Conservation (phyloP, 2,888 invertebrate genomes). For the Exephanes ischioxanthus region DNA sequence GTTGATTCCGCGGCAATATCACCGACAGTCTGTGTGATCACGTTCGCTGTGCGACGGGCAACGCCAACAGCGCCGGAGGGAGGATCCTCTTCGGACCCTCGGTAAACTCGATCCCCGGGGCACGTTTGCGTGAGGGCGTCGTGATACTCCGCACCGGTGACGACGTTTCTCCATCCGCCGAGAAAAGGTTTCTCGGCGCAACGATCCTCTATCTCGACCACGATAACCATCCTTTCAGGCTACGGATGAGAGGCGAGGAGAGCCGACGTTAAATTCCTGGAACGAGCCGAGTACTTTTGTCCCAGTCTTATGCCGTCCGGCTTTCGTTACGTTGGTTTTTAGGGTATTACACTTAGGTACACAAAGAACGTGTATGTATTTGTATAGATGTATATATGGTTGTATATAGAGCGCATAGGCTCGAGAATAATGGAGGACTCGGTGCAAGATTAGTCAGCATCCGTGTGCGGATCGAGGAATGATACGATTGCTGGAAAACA, state of each 20-base stretch:
- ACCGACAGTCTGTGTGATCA: conserved; percentile 87
- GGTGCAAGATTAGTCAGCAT: too few species aligned
- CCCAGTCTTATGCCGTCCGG: background rate
- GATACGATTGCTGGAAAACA: too few species aligned
- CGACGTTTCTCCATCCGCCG: conserved; percentile 92
- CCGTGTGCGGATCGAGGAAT: too few species aligned
- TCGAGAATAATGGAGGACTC: too few species aligned
- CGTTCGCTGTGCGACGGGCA: conserved; percentile 67
- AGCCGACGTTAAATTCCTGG: conserved; percentile 18
- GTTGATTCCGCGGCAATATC: conserved; percentile 34
- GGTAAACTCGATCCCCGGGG: conserved; percentile 65
- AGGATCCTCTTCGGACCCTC: conserved; percentile 30
- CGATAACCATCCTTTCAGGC: conserved; percentile 80
- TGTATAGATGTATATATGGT: background rate
- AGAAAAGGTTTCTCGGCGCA: conserved; percentile 90
- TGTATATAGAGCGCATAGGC: too few species aligned
- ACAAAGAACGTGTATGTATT: background rate
- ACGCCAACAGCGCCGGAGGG: conserved; percentile 20
- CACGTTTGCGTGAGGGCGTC: conserved; percentile 93
- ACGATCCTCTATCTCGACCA: conserved; percentile 87
- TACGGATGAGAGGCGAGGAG: conserved; percentile 22
- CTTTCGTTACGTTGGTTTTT: background rate
- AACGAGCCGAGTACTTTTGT: conserved; percentile 14
- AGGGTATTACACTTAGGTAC: background rate
- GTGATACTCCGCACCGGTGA: conserved; percentile 90